Evolutionary conservation across 2,888 invertebrate species (phyloP).

Genomic region (Stegana nigrithorax): DNA sequence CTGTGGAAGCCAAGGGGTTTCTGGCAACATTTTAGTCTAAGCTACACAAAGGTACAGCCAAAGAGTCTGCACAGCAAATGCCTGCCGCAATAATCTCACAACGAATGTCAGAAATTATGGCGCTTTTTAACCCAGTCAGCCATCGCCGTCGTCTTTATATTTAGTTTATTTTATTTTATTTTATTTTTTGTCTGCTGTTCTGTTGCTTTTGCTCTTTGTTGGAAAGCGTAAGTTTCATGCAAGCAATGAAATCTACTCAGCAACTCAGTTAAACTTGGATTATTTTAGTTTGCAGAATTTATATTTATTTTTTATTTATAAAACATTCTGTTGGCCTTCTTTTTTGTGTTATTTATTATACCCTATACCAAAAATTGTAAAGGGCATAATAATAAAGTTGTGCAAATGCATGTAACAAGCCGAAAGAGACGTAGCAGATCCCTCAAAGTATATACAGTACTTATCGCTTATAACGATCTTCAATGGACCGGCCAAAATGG

Average conservation of each 20-base stretch:
- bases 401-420: no score
- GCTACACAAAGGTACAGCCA: no score
- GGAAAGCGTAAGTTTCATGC: slow-evolving; percentile 14
- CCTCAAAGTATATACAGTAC: no score
- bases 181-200: background rate
- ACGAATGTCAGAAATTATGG: slow-evolving; percentile 59
- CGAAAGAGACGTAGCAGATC: no score
- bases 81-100: slow-evolving; percentile 59
- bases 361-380: no score
- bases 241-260: background rate
- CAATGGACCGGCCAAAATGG: no score
- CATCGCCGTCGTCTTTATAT: background rate
- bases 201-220: background rate
- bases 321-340: slow-evolving; percentile 5
- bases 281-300: slow-evolving; percentile 4
- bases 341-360: background rate
- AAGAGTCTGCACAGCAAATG: no score
- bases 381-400: no score
- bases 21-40: no score
- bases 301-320: slow-evolving; percentile 15
- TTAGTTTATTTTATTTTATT: background rate
- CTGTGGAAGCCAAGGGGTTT: no score
- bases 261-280: background rate
- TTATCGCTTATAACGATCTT: no score
- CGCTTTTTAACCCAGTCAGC: slow-evolving; percentile 10